Evolutionary conservation across 2,888 invertebrate genomes (phyloP), one percentile per base, ranked within the genome.

Genomic region (Folsomia candida): DNA sequence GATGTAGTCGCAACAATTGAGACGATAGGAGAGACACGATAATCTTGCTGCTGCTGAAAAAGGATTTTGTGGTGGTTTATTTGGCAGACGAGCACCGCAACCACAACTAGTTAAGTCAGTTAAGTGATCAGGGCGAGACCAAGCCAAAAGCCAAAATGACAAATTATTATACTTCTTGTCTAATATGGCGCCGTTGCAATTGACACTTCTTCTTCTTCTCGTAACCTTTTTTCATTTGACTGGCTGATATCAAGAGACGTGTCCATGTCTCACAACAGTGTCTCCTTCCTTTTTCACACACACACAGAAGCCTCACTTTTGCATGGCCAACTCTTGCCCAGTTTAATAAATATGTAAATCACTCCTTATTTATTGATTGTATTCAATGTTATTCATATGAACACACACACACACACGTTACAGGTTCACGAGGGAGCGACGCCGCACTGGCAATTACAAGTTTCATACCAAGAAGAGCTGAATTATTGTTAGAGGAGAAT

Each of bases 161-260:
- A 74, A 74, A 74, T 74, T 74, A 74, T 74, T 74, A 74, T 74
- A 69, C 69, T 68, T 71, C 71, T 71, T 71, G 71, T 70, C 65
- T 71, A n/a, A 65, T 71, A 67, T 74, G 74, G 74, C 74, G 74
- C 74, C 74, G 71, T 74, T 69, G 69, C 69, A 74, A 74, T 74
- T 74, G 74, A 74, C 74, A 74, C 74, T 74, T 71, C 74, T 74
- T 74, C 37, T 37, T 37, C 14, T 37, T 37, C 70, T 69, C 67
- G 71, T 54, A 62, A 60, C 63, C 63, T 71, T 69, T 68, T 67
- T 66, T 25, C 47, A 6, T 47, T 71, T 37, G 11, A 47, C 14
- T 14, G 14, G 47, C 47, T 62, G 28, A 37, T 26, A 28, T 62
- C 62, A 62, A 62, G 28, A 9, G 62, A 62, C 29, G 28, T 26